A percentile compares a stretch with the other conserved stretches of the same genome.
These are phyloP conservation scores for Tricholauxania praeusta DNA, from an alignment of 2,888 invertebrate genomes.

Conservation along the genomic window DNA sequence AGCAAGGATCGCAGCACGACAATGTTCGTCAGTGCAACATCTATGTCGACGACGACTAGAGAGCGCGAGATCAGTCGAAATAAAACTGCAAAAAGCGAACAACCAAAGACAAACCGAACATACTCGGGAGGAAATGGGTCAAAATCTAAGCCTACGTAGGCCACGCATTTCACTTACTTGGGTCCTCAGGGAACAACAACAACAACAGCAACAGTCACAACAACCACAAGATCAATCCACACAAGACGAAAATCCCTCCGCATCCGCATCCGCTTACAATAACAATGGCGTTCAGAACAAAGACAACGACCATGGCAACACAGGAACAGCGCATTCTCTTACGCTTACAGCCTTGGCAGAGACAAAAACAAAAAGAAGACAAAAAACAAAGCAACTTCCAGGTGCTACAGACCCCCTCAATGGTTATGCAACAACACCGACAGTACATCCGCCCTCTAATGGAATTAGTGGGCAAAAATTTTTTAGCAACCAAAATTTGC, in stretches of 20 bases:
- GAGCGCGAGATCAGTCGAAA: not conserved
- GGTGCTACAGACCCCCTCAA: constrained; percentile 53
- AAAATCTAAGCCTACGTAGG: constrained; percentile 70
- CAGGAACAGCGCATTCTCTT: not conserved
- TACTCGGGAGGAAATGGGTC: constrained; percentile 68
- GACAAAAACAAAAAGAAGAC: constrained; percentile 52
- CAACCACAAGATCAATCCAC: constrained; percentile 40
- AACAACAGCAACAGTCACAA: constrained; percentile 57
- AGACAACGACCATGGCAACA: constrained; percentile 42
- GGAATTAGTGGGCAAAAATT: constrained; percentile 62
- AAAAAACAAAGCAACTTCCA: constrained; percentile 45
- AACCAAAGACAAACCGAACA: constrained; percentile 53
- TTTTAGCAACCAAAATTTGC: constrained; percentile 65
- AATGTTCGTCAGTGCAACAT: constrained; percentile 33
- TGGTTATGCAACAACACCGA: constrained; percentile 63
- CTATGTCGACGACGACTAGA: constrained; percentile 32
- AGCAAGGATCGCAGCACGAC: constrained; percentile 37
- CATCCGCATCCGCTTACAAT: constrained; percentile 38
- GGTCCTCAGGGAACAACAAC: constrained; percentile 77
- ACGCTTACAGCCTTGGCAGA: constrained; percentile 14
- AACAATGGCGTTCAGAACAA: constrained; percentile 38
- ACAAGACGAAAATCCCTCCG: constrained; percentile 44
- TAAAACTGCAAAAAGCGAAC: constrained; percentile 36
- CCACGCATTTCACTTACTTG: constrained; percentile 82
- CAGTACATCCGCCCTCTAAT: constrained; percentile 58